Evolutionary conservation across 2,797 vertebrate species (phyloP), one percentile per base, ranked within the genome.

Genomic region (Mastacembelus armatus): DNA sequence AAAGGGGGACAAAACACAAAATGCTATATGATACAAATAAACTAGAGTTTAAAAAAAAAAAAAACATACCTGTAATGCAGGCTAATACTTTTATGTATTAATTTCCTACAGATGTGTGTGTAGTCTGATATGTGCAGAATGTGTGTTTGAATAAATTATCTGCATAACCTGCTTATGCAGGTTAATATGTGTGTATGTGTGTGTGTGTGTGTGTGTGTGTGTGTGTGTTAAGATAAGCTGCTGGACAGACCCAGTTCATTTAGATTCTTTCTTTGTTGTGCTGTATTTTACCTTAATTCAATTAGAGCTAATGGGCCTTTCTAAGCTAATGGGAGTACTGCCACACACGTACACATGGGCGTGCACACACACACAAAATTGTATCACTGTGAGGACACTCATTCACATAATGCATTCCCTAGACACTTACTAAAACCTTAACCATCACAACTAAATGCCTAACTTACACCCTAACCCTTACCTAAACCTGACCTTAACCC

Each of bases 221-320:
- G 51, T 35, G 32, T 30, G 49, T 35, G 44, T 27, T 52, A 3
- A 2, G 54, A 66, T 64, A 14, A 39, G 57, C 43, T 51, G 36
- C 42, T 27, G 42, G 49, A 71, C 67, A 16, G 59, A 38, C 24
- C 14, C 21, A n/a, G 27, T 78, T 85, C 58, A 78, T 77, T 89
- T 78, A 74, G 33, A 84, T 78, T 85, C 71, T 26, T 48, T 27
- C 42, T 73, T 52, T 57, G 74, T 83, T 14, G 3, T 45, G 24
- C 36, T 65, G 64, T 61, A 68, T 77, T 67, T 74, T 73, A 78
- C 60, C 61, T 84, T 79, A 71, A 80, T 87, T 80, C 52, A 89
- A 73, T 91, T 85, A 84, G 67, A 43, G 22, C 71, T 89, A 85
- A 91, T 86, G 85, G 79, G 64, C 66, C 66, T 32, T 16, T 39